Evolutionary conservation across 2,888 invertebrate genomes (phyloP), one percentile per base, ranked within the genome.

Genomic region (Polymixis lichenea): DNA sequence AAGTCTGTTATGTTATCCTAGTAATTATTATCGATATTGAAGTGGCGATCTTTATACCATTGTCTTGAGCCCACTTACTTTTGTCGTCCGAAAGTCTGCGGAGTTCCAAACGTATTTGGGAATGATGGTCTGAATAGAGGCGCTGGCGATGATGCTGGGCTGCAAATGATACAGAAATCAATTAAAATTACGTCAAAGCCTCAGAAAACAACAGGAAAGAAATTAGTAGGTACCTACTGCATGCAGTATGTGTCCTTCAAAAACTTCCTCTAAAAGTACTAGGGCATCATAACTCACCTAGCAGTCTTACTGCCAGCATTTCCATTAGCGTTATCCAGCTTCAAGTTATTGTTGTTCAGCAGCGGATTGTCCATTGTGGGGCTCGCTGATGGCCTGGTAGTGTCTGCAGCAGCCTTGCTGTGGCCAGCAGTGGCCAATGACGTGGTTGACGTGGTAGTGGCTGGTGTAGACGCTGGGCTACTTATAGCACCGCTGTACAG

Each of bases 51-150:
- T 22, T 51, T 9, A 25, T n/a, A 17, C 6, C 4, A 55, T 11
- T 32, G 22, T 66, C 9, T n/a, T 22, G 11, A 51, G 8, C 51
- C 0, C 46, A 80, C 89, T 90, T 89, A 96, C 96, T 89, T 96
- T 87, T 96, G 96, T 77, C 96, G 92, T 72, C 95, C 95, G 83
- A 96, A 96, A 17, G 95, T 91, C 80, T 95, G 96, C 58, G 96
- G 96, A 69, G 97, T 97, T 77, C 98, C 98, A 90, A 98, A 98
- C 46, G 98, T 98, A 90, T 97, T 97, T 65, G 98, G 97, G 93
- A 98, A 98, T 87, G 98, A 97, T 65, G 98, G 98, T 94, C 98
- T 96, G 95, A 98, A 98, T 94, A 98, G 96, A 72, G 98, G 97
- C 61, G 97, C 97, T 46, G 97, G 97, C 74, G 97, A 97, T 81